Evolutionary conservation across 1,140 invertebrate species (phyloP).

Genomic region (Bombus affinis): DNA sequence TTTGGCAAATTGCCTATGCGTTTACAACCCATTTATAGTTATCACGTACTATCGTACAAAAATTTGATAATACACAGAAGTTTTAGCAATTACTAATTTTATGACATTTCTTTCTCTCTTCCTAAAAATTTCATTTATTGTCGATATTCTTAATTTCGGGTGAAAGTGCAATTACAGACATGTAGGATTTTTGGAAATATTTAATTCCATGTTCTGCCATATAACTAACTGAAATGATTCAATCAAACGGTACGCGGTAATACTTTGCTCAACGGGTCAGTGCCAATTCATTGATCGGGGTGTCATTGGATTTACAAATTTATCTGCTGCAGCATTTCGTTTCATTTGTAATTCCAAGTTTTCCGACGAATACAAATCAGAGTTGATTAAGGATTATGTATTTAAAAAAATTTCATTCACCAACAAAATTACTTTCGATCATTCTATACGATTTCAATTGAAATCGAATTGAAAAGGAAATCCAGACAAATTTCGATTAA

Average conservation of each 20-base stretch:
- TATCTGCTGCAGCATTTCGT: not conserved
- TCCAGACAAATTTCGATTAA: not conserved
- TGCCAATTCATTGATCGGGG: not conserved
- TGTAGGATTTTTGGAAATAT: too few relatives aligned
- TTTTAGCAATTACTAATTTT: too few relatives aligned
- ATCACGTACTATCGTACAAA: too few relatives aligned
- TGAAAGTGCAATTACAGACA: not conserved
- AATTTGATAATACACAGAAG: too few relatives aligned
- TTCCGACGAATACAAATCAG: not conserved
- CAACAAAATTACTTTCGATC: not conserved
- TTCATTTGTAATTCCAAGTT: not conserved
- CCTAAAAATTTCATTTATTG: too few relatives aligned
- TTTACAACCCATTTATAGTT: not conserved
- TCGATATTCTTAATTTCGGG: too few relatives aligned
- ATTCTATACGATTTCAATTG: not conserved
- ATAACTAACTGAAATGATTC: not conserved
- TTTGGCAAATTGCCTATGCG: not conserved
- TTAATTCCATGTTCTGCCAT: too few relatives aligned
- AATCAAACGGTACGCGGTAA: not conserved
- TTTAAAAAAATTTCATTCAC: not conserved
- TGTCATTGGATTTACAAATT: conserved; percentile 1
- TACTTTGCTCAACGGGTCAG: too few relatives aligned
- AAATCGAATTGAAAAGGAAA: not conserved
- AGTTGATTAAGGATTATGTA: not conserved
- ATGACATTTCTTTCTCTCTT: too few relatives aligned